phyloP scores from a whole-genome alignment of 2,888 invertebrate genomes.

The Cheilosia vulpina region DNA sequence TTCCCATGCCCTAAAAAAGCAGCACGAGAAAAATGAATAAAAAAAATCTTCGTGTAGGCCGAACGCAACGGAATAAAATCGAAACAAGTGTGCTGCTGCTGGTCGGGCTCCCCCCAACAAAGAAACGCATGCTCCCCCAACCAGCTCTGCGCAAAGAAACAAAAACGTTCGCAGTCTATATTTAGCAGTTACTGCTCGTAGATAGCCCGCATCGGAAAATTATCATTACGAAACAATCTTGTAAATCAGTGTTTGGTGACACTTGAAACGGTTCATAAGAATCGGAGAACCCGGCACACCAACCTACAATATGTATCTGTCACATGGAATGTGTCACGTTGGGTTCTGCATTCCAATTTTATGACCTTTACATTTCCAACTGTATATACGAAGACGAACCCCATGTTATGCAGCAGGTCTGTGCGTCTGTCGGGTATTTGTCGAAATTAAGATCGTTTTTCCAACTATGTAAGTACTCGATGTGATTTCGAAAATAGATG shows the following conservation, averaged over 20 bases:
- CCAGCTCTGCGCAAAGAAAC: slow-evolving; percentile 9
- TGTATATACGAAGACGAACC: slow-evolving; percentile 12
- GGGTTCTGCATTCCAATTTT: slow-evolving; percentile 38
- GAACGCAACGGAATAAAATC: slow-evolving; percentile 17
- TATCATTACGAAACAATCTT: slow-evolving; percentile 69
- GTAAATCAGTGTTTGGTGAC: slow-evolving; percentile 72
- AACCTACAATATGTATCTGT: slow-evolving; percentile 5
- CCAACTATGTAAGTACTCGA: slow-evolving; percentile 24
- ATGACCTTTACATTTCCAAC: slow-evolving; percentile 55
- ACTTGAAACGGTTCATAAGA: slow-evolving; percentile 55
- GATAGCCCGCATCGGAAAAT: slow-evolving; percentile 56
- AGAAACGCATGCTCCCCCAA: slow-evolving; percentile 36
- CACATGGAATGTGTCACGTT: slow-evolving; percentile 1
- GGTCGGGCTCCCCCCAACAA: slow-evolving; percentile 55
- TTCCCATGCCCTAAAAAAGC: slow-evolving; percentile 39
- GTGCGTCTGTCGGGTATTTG: slow-evolving; percentile 49
- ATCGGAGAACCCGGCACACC: slow-evolving; percentile 7
- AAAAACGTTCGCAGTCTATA: slow-evolving; percentile 46
- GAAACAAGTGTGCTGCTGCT: slow-evolving; percentile 59
- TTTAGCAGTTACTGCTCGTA: slow-evolving; percentile 33
- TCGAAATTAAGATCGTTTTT: slow-evolving; percentile 40
- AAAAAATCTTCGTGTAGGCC: slow-evolving; percentile 67
- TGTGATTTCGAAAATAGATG: slow-evolving; percentile 61
- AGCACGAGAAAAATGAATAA: background rate
- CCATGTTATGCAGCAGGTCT: slow-evolving; percentile 1